Percentiles rank a stretch among this genome's conserved stretches.
These are phyloP conservation scores for Clepsis dumicolana DNA, from an alignment of 2,888 invertebrate genomes.

Conservation along the genomic window DNA sequence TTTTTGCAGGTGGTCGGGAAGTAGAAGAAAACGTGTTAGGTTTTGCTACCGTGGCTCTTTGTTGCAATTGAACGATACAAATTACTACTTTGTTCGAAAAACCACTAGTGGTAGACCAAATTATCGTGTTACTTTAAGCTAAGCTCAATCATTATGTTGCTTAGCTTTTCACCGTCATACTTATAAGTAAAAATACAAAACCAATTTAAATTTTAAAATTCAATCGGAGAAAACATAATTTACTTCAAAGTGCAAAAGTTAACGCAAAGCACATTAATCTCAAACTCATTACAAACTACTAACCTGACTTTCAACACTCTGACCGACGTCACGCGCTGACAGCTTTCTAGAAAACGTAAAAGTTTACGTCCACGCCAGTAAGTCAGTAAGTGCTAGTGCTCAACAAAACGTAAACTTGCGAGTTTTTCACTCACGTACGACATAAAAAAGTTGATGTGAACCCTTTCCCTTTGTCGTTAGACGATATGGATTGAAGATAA, in stretches of 20 bases:
- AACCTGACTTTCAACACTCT: conserved; percentile 2
- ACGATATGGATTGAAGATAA: conserved; percentile 69
- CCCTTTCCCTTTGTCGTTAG: conserved; percentile 48
- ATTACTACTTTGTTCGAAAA: background rate
- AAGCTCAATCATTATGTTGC: too few relatives aligned
- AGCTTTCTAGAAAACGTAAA: conserved; percentile 14
- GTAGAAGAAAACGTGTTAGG: background rate
- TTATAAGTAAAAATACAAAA: too few relatives aligned
- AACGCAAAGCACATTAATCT: conserved; percentile 1
- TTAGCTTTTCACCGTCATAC: too few relatives aligned
- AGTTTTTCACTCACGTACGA: conserved; percentile 73
- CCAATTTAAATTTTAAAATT: too few relatives aligned
- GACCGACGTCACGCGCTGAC: conserved; percentile 6
- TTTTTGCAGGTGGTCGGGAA: conserved; percentile 17
- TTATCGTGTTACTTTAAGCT: background rate
- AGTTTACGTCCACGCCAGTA: conserved; percentile 5
- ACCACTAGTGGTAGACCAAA: background rate
- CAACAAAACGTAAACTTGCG: conserved; percentile 48
- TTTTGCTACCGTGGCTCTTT: background rate
- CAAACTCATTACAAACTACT: conserved; percentile 3
- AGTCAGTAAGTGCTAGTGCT: conserved; percentile 17
- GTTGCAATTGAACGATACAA: background rate
- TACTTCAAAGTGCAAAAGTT: background rate
- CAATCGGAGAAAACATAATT: background rate
- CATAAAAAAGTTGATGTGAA: conserved; percentile 61